These are phyloP conservation scores for Stictocephala bisonia DNA, from an alignment of 2,888 invertebrate genomes.

Conservation along the genomic window DNA sequence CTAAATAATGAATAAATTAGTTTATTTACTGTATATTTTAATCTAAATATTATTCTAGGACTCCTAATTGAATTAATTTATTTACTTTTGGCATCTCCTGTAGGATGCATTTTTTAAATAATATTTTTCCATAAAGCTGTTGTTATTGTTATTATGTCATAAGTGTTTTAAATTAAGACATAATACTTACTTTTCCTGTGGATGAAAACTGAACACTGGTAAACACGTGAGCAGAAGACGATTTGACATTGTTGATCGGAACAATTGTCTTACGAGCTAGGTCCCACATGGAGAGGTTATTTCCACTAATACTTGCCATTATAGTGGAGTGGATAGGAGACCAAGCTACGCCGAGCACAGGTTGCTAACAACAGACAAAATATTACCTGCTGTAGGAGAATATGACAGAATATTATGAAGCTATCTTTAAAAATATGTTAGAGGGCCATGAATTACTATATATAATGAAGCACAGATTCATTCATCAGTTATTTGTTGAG, in stretches of 20 bases:
- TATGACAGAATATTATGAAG: not conserved
- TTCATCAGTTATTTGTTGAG: not conserved
- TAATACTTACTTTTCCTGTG: constrained; percentile 46
- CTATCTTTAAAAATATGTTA: not conserved
- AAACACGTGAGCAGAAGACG: constrained; percentile 32
- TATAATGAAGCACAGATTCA: not conserved
- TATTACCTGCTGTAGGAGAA: not conserved
- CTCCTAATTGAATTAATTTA: too few relatives aligned
- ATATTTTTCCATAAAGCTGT: too few relatives aligned
- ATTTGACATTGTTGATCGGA: constrained; percentile 46
- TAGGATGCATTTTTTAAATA: too few relatives aligned
- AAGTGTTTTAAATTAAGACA: too few relatives aligned
- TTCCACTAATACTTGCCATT: constrained; percentile 74
- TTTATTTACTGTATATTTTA: too few relatives aligned
- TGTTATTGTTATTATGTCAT: too few relatives aligned
- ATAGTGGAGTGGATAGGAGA: constrained; percentile 82
- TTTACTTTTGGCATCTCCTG: too few relatives aligned
- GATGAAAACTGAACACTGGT: constrained; percentile 43
- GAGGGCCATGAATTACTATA: not conserved
- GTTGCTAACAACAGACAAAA: constrained; percentile 58
- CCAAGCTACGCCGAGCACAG: constrained; percentile 72
- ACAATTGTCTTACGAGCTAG: constrained; percentile 62
- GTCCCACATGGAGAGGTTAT: constrained; percentile 81
- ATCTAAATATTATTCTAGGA: too few relatives aligned
- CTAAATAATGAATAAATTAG: too few relatives aligned